Conservation (phyloP, 1,140 invertebrate species). For the Leptopilina boulardi region DNA sequence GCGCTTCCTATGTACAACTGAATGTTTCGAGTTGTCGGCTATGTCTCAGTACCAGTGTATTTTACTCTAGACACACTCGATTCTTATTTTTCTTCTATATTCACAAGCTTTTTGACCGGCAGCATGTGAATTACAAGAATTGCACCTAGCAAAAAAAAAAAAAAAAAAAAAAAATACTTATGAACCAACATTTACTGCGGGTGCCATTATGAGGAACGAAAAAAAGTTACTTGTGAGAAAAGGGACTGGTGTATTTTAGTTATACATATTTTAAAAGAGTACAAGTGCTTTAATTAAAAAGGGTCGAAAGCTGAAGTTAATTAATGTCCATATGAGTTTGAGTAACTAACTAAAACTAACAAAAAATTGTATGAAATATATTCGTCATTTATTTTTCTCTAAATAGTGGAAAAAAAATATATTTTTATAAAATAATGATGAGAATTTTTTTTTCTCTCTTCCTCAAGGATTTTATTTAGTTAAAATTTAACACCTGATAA, state of each 20-base stretch:
- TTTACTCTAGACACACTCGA: not conserved
- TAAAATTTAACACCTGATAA: too few relatives aligned
- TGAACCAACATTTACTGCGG: not conserved
- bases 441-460: too few relatives aligned
- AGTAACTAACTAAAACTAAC: not conserved
- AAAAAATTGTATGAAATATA: not conserved
- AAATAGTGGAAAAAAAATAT: too few relatives aligned
- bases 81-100: slow-evolving; percentile 9
- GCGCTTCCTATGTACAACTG: slow-evolving; percentile 25
- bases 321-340: not conserved
- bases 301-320: not conserved
- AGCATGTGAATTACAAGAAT: slow-evolving; percentile 21
- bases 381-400: too few relatives aligned
- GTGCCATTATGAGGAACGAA: not conserved
- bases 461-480: too few relatives aligned
- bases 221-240: not conserved
- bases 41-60: slow-evolving; percentile 27
- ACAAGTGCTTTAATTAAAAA: slow-evolving; percentile 4
- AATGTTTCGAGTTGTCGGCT: slow-evolving; percentile 20
- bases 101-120: not conserved
- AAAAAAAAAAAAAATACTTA: too few relatives aligned
- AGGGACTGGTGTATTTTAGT: not conserved
- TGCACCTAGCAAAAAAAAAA: too few relatives aligned
- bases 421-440: too few relatives aligned
- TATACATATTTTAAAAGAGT: slow-evolving; percentile 6